These are phyloP conservation scores for Eristalis arbustorum DNA, from an alignment of 2,888 invertebrate genomes.

Conservation along the genomic window DNA sequence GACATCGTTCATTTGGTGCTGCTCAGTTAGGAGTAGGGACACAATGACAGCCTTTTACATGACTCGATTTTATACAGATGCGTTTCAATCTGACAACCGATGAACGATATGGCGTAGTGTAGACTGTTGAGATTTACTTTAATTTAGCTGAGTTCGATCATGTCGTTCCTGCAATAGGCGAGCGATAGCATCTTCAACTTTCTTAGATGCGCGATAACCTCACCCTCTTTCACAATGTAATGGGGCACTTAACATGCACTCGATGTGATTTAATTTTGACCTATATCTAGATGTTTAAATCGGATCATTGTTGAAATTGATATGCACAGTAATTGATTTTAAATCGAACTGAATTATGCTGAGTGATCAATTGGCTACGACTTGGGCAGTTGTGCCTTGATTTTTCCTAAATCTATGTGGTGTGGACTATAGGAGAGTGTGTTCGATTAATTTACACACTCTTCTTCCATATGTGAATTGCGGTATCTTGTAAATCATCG, in stretches of 20 bases:
- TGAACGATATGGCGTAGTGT: not conserved
- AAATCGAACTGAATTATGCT: not conserved
- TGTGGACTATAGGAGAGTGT: not conserved
- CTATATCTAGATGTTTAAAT: not conserved
- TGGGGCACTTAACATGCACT: slow-evolving; percentile 27
- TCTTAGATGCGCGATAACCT: slow-evolving; percentile 27
- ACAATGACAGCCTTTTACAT: slow-evolving; percentile 58
- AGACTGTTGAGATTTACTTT: slow-evolving; percentile 49
- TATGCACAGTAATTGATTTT: not conserved
- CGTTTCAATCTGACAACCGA: slow-evolving; percentile 41
- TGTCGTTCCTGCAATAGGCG: slow-evolving; percentile 25
- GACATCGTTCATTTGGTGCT: slow-evolving; percentile 44
- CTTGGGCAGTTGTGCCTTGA: not conserved
- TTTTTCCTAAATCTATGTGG: not conserved
- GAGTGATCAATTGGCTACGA: not conserved
- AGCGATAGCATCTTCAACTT: slow-evolving; percentile 48
- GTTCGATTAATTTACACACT: no score
- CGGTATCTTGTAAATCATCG: no score
- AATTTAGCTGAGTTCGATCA: slow-evolving; percentile 60
- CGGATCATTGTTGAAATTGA: not conserved
- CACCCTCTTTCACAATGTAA: slow-evolving; percentile 11
- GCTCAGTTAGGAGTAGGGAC: slow-evolving; percentile 41
- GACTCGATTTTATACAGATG: slow-evolving; percentile 45
- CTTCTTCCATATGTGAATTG: no score
- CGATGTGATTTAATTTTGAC: slow-evolving; percentile 37